Evolutionary conservation across 2,797 vertebrate genomes (phyloP).

Genomic region (Sebastes variabilis): DNA sequence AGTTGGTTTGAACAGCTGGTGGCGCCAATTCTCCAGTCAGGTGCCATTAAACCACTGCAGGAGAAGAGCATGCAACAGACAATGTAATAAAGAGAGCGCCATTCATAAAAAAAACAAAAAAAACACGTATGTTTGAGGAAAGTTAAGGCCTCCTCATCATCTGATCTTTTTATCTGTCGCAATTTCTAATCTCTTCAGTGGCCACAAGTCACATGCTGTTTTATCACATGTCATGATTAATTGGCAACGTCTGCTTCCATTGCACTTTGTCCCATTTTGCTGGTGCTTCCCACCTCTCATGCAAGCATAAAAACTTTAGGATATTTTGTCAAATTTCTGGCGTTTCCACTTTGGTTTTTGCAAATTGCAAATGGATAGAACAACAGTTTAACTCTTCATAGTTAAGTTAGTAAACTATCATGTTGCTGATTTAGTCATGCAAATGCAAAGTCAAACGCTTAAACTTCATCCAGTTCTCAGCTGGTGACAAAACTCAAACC

Average conservation of each 20-base stretch:
- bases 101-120: not conserved
- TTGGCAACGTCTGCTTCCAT: not conserved
- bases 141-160: no score
- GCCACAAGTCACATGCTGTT: not conserved
- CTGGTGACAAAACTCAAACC: not conserved
- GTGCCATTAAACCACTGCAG: not conserved
- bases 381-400: not conserved
- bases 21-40: not conserved
- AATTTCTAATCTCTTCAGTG: no score
- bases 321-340: not conserved
- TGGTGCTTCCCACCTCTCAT: not conserved
- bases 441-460: not conserved
- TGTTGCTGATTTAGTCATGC: not conserved
- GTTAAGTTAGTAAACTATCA: not conserved
- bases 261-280: not conserved
- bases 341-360: not conserved
- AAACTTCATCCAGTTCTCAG: slow-evolving; percentile 1
- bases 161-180: no score
- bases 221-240: not conserved
- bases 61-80: not conserved
- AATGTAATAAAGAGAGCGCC: not conserved
- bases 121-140: not conserved
- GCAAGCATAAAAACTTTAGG: not conserved
- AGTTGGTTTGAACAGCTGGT: not conserved
- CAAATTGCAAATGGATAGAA: not conserved